Evolutionary conservation across 2,888 invertebrate genomes (phyloP).

Genomic region (Orthosia gracilis): DNA sequence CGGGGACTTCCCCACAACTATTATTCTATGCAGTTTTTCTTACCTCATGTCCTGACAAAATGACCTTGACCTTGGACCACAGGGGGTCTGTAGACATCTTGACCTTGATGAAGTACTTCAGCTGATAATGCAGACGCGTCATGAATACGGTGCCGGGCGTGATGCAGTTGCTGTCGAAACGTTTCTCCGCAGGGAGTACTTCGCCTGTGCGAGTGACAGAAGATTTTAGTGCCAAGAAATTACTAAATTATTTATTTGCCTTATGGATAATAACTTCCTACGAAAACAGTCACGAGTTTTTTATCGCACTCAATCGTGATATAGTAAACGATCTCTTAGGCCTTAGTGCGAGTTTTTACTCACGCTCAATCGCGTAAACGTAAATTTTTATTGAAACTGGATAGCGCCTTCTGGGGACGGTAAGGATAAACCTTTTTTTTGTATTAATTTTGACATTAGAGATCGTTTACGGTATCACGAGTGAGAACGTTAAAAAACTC

Average conservation of each 20-base stretch:
- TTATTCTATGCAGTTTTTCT: conserved; percentile 35
- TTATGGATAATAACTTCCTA: background rate
- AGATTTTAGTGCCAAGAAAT: background rate
- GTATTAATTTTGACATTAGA: too few species aligned
- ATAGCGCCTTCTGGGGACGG: too few species aligned
- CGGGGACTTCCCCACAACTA: background rate
- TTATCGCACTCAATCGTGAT: too few species aligned
- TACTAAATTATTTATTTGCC: too few species aligned
- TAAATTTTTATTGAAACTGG: too few species aligned
- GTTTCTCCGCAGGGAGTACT: conserved; percentile 93
- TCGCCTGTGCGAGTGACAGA: conserved; percentile 89
- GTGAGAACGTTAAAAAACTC: too few species aligned
- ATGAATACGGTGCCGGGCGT: conserved; percentile 99
- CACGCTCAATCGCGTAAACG: too few species aligned
- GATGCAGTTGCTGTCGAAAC: conserved; percentile 99
- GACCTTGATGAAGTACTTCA: conserved; percentile 96
- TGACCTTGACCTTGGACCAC: conserved; percentile 97
- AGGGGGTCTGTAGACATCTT: conserved; percentile 96
- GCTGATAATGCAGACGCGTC: conserved; percentile 96
- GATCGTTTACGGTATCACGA: too few species aligned
- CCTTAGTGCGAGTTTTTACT: too few species aligned
- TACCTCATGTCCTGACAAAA: conserved; percentile 98
- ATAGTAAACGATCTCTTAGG: too few species aligned
- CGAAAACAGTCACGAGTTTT: too few species aligned
- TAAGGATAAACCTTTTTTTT: too few species aligned